phyloP scores from a whole-genome alignment of 2,888 invertebrate species.

The Galerucella nymphaeae region DNA sequence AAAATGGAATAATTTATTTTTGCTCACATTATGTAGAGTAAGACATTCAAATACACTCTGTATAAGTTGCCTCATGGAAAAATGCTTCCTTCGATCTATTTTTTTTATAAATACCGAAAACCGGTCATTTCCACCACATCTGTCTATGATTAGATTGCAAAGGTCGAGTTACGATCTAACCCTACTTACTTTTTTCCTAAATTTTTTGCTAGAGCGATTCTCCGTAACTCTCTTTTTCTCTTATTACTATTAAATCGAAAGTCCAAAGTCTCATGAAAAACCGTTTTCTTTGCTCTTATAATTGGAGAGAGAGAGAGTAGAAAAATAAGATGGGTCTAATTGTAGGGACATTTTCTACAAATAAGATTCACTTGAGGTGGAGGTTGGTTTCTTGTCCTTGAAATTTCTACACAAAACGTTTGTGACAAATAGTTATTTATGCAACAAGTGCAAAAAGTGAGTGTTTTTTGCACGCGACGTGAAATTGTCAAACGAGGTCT shows the following conservation, averaged over 20 bases:
- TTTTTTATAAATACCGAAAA: not conserved
- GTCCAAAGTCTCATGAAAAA: conserved; percentile 16
- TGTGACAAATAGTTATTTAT: too few species aligned
- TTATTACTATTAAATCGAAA: conserved; percentile 17
- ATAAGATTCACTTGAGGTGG: not conserved
- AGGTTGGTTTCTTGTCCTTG: too few species aligned
- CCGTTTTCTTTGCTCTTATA: not conserved
- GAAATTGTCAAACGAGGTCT: too few species aligned
- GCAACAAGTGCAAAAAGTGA: too few species aligned
- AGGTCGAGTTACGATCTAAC: conserved; percentile 12
- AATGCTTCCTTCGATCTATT: not conserved
- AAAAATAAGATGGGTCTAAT: not conserved
- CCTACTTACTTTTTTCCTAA: not conserved
- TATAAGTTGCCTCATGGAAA: not conserved
- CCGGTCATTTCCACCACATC: conserved; percentile 13
- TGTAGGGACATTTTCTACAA: not conserved
- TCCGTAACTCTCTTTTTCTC: conserved; percentile 4
- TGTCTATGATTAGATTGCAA: conserved; percentile 16
- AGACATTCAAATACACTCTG: not conserved
- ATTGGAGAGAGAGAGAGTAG: not conserved
- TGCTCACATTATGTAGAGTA: not conserved
- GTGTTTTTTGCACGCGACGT: too few species aligned
- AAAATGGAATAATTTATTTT: too few species aligned
- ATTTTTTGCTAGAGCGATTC: not conserved
- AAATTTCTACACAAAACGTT: too few species aligned